Evolutionary conservation across 1,140 invertebrate genomes (phyloP).

Genomic region (Ptiloglossa arizonensis): DNA sequence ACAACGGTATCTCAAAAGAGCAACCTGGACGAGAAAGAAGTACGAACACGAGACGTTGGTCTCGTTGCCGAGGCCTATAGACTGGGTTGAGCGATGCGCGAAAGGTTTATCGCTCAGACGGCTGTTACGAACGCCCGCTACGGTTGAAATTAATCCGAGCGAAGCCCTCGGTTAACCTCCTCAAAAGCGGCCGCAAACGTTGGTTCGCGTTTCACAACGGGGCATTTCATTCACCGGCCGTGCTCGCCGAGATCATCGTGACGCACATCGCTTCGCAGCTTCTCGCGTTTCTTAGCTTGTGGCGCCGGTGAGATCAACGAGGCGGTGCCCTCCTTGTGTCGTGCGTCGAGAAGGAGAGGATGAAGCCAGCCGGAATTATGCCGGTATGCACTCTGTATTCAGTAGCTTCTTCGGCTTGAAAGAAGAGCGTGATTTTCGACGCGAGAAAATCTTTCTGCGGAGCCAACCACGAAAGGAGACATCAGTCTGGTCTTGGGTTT

Average conservation of each 20-base stretch:
- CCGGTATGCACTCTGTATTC: constrained; percentile 28
- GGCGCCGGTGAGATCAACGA: constrained; percentile 45
- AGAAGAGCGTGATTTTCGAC: constrained; percentile 48
- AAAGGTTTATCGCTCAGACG: constrained; percentile 63
- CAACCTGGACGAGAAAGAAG: constrained; percentile 37
- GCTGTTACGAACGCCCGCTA: constrained; percentile 45
- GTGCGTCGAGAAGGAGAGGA: constrained; percentile 25
- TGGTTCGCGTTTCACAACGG: constrained; percentile 56
- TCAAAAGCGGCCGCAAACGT: constrained; percentile 67
- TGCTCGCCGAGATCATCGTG: constrained; percentile 42
- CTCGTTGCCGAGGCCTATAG: constrained; percentile 15
- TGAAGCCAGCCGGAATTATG: constrained; percentile 43
- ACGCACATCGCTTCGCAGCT: constrained; percentile 11
- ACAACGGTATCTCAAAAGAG: constrained; percentile 41
- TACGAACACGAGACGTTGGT: constrained; percentile 20
- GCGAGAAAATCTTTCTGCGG: constrained; percentile 32
- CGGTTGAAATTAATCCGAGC: constrained; percentile 73
- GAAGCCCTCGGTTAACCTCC: constrained; percentile 68
- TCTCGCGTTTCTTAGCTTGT: constrained; percentile 10
- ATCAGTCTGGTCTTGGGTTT: constrained; percentile 8
- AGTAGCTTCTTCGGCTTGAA: constrained; percentile 45
- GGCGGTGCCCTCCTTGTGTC: constrained; percentile 29
- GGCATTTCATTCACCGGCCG: constrained; percentile 53
- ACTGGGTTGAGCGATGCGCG: constrained; percentile 52
- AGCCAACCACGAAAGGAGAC: constrained; percentile 16